phyloP scores from a whole-genome alignment of 2,888 invertebrate species.

The Tipula unca region DNA sequence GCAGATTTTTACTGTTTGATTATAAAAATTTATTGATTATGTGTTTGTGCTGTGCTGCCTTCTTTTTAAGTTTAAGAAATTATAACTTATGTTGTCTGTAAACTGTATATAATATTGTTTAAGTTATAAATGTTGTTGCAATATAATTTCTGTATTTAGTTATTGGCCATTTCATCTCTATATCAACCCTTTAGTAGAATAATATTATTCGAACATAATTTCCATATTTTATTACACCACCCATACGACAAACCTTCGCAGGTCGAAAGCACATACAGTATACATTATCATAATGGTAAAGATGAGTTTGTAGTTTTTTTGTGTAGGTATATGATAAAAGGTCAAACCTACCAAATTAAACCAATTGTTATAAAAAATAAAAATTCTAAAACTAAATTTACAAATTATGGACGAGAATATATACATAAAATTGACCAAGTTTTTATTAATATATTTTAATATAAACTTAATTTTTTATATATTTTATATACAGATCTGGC shows the following conservation, averaged over 20 bases:
- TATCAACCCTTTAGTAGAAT: too few species aligned
- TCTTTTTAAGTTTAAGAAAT: not conserved
- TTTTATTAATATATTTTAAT: constrained; percentile 14
- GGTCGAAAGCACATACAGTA: not conserved
- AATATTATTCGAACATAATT: not conserved
- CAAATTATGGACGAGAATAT: not conserved
- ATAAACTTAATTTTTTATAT: not conserved
- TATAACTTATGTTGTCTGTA: not conserved
- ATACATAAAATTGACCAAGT: not conserved
- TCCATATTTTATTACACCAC: not conserved
- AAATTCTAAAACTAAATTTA: not conserved
- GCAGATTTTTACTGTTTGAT: not conserved
- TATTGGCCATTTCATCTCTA: too few species aligned
- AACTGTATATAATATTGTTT: not conserved
- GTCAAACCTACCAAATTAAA: constrained; percentile 14
- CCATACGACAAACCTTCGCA: not conserved
- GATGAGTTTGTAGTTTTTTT: not conserved
- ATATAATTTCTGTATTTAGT: not conserved
- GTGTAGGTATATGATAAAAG: not conserved
- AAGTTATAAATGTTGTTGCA: too few species aligned
- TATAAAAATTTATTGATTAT: not conserved
- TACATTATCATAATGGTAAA: not conserved
- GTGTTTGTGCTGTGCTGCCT: not conserved
- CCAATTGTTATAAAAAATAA: not conserved
- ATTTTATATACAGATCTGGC: not conserved